A percentile compares a stretch with the other conserved stretches of the same genome.
Conservation (phyloP, 2,797 vertebrate species). For the Gambusia yucatana region DNA sequence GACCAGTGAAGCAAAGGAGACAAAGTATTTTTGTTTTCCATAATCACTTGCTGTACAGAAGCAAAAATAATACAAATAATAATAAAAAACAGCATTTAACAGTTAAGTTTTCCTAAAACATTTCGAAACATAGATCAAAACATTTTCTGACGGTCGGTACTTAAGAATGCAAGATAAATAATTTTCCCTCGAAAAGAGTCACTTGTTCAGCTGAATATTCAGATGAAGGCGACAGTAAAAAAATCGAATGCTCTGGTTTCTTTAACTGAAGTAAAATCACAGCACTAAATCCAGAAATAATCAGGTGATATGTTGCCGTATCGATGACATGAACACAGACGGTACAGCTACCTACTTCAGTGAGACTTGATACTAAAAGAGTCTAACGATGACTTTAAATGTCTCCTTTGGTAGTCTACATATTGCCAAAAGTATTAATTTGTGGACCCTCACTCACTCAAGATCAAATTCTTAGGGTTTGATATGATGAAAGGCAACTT, state of each 20-base stretch:
- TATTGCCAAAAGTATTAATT: background rate
- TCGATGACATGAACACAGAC: constrained; percentile 23
- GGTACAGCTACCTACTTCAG: constrained; percentile 8
- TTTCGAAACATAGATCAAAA: constrained; percentile 9
- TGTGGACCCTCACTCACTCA: background rate
- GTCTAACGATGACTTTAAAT: background rate
- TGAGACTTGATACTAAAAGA: constrained; percentile 21
- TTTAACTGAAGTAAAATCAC: constrained; percentile 7
- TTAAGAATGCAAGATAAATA: constrained; percentile 17
- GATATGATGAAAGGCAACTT: background rate
- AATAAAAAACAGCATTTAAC: constrained; percentile 15
- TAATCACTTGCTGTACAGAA: constrained; percentile 48
- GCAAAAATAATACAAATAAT: constrained; percentile 36
- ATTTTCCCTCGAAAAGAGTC: background rate
- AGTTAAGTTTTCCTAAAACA: constrained; percentile 25
- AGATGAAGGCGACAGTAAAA: constrained; percentile 18
- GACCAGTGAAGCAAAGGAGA: constrained; percentile 67
- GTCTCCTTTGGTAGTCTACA: constrained; percentile 9
- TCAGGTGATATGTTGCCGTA: constrained; percentile 45
- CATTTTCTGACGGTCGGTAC: constrained; percentile 12
- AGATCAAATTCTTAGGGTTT: background rate
- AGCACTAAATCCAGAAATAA: constrained; percentile 24
- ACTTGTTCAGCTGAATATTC: constrained; percentile 6
- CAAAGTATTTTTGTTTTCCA: constrained; percentile 32
- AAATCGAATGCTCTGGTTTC: background rate